These are phyloP conservation scores for Dipodomys spectabilis DNA, from an alignment of 2,113 vertebrate genomes.

Conservation along the genomic window DNA sequence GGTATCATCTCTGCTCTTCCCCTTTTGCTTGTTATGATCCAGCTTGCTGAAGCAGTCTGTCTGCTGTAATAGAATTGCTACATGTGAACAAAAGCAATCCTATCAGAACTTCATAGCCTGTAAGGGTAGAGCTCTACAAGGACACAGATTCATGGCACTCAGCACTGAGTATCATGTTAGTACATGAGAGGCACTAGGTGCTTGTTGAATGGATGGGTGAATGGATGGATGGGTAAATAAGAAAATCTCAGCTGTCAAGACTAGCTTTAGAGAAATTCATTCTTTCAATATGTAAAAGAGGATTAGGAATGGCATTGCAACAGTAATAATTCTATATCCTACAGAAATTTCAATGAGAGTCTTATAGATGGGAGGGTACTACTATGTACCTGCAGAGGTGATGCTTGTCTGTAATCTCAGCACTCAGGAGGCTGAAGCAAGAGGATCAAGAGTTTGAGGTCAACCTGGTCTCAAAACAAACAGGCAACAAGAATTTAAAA, in stretches of 20 bases:
- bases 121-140: neutral
- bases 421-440: neutral
- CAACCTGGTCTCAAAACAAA: neutral
- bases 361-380: neutral
- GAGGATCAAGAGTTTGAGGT: neutral
- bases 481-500: neutral
- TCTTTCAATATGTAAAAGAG: conserved; percentile 28
- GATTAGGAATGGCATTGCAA: conserved; percentile 9
- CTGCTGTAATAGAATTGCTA: neutral
- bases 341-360: conserved; percentile 20
- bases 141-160: neutral
- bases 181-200: neutral
- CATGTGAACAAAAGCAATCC: neutral
- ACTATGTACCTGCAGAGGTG: neutral
- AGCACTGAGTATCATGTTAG: neutral
- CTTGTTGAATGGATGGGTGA: neutral
- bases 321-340: conserved; percentile 32
- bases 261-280: neutral
- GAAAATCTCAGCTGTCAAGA: conserved; percentile 1
- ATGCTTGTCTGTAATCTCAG: neutral
- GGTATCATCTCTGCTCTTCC: neutral
- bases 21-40: neutral
- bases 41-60: neutral
- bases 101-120: conserved; percentile 4
- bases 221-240: neutral